These are phyloP conservation scores for Perca schrenkii DNA, from an alignment of 2,113 vertebrate species.

Conservation along the genomic window DNA sequence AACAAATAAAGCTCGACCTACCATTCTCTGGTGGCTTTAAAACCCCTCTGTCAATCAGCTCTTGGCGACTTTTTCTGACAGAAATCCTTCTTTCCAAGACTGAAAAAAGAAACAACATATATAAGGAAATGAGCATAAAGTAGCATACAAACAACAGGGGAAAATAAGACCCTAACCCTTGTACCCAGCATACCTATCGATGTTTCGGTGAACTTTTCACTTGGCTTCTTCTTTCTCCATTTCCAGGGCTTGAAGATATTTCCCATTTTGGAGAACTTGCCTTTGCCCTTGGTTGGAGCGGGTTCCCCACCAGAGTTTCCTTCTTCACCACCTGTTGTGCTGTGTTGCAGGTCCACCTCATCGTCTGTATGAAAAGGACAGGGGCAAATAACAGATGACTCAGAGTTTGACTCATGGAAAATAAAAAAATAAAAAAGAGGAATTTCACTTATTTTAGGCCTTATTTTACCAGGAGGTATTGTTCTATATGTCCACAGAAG, in stretches of 20 bases:
- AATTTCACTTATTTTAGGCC: neutral
- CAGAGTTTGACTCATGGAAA: neutral
- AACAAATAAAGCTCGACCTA: constrained; percentile 67
- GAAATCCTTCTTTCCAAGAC: constrained; percentile 97
- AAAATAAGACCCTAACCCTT: neutral
- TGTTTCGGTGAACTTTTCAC: constrained; percentile 94
- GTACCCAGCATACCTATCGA: constrained; percentile 88
- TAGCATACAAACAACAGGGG: neutral
- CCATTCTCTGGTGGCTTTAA: constrained; percentile 92
- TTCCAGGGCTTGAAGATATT: constrained; percentile 98
- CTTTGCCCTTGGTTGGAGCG: constrained; percentile 90
- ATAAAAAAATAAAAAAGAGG: neutral
- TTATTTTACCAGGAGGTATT: neutral
- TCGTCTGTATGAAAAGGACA: constrained; percentile 78
- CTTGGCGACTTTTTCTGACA: constrained; percentile 92
- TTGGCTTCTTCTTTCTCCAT: constrained; percentile 97
- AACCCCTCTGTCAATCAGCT: constrained; percentile 94
- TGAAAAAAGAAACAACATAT: constrained; percentile 68
- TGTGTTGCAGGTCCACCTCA: constrained; percentile 84
- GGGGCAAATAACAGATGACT: neutral
- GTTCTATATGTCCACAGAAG: neutral
- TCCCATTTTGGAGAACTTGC: constrained; percentile 94
- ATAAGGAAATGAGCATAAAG: neutral
- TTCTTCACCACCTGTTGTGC: constrained; percentile 84
- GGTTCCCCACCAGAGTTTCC: constrained; percentile 86